Conservation (phyloP, 2,888 invertebrate genomes). For the Epsilonema sp. region DNA sequence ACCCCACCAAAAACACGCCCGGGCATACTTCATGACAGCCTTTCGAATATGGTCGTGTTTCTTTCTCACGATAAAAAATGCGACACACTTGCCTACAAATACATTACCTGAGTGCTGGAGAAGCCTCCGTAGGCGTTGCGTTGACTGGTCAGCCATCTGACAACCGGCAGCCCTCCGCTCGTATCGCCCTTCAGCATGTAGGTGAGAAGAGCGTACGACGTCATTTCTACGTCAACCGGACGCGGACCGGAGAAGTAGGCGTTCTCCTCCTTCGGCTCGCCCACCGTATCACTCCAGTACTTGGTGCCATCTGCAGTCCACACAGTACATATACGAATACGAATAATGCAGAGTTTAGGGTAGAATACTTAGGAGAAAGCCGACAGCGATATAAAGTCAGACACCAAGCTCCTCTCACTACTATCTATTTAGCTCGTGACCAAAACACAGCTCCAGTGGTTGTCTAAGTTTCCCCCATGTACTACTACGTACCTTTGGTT, state of each 20-base stretch:
- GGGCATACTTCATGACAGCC: too few species aligned
- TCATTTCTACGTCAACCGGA: conserved; percentile 60
- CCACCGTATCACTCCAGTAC: conserved; percentile 53
- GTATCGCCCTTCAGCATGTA: conserved; percentile 35
- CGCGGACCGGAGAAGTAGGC: conserved; percentile 38
- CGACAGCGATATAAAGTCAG: neutral
- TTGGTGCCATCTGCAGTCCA: conserved; percentile 43
- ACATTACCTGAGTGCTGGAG: conserved; percentile 48
- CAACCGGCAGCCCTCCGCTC: conserved; percentile 39
- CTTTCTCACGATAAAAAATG: too few species aligned
- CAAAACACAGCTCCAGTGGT: too few species aligned
- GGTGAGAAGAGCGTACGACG: conserved; percentile 63
- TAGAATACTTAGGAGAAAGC: neutral
- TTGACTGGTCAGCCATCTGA: conserved; percentile 52
- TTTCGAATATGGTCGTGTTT: too few species aligned
- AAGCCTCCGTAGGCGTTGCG: conserved; percentile 50
- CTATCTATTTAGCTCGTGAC: too few species aligned
- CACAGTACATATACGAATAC: too few species aligned
- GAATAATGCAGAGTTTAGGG: neutral
- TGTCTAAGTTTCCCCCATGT: too few species aligned
- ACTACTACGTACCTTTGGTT: too few species aligned
- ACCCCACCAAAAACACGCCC: too few species aligned
- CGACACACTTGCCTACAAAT: too few species aligned
- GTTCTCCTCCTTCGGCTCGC: conserved; percentile 14
- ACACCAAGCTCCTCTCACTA: too few species aligned